Evolutionary conservation across 2,113 vertebrate genomes (phyloP).

Genomic region (Dicrurus megarhynchus): DNA sequence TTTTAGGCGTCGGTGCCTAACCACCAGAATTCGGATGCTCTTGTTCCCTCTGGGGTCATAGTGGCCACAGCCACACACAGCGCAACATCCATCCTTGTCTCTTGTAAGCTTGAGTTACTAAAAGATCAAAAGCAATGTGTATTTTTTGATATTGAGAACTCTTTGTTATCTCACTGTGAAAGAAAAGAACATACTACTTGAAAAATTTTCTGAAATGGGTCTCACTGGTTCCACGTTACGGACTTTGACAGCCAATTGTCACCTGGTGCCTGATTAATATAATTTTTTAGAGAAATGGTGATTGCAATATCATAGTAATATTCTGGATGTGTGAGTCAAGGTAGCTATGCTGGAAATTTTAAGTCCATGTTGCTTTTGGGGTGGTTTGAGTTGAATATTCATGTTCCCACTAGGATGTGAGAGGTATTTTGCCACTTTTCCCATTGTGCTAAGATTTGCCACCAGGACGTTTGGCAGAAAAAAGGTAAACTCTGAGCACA

Average conservation of each 20-base stretch:
- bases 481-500: background rate
- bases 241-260: background rate
- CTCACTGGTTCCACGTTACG: background rate
- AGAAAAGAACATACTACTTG: background rate
- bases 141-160: background rate
- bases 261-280: background rate
- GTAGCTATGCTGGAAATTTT: background rate
- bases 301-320: background rate
- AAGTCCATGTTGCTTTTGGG: background rate
- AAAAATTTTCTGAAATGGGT: background rate
- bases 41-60: too few species aligned
- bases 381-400: background rate
- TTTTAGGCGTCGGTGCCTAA: too few species aligned
- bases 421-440: background rate
- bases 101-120: constrained; percentile 4
- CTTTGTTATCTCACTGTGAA: constrained; percentile 7
- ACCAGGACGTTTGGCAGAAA: background rate
- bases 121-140: constrained; percentile 29
- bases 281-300: background rate
- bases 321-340: background rate
- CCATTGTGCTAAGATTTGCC: background rate
- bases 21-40: too few species aligned
- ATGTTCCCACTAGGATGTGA: background rate
- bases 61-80: too few species aligned
- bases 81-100: background rate